Evolutionary conservation across 2,113 vertebrate species (phyloP).

Genomic region (Catharus bicknelli): DNA sequence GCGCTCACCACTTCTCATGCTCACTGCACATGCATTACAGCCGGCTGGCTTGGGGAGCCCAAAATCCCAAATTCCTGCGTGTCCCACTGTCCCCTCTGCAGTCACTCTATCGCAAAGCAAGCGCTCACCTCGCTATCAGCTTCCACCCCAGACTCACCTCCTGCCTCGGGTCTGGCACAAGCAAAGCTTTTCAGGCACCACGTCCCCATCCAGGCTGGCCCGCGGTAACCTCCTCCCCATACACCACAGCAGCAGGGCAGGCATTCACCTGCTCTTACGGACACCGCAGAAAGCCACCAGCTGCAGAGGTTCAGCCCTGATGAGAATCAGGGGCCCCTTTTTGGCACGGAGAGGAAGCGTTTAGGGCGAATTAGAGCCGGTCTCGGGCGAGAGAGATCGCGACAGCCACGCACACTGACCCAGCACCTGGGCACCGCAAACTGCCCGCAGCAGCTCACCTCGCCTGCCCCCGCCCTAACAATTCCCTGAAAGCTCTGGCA

Average conservation of each 20-base stretch:
- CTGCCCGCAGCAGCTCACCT: neutral
- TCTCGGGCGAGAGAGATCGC: accelerated
- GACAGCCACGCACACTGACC: neutral
- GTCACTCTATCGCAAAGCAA: neutral
- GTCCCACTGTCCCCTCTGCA: neutral
- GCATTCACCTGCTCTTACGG: neutral
- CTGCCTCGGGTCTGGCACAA: neutral
- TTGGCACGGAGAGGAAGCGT: accelerated
- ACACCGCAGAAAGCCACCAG: neutral
- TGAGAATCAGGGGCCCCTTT: neutral
- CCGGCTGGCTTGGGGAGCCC: neutral
- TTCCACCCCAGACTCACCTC: neutral
- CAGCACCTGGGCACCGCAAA: neutral
- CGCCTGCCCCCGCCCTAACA: neutral
- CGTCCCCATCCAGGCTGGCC: neutral
- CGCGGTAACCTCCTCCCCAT: neutral
- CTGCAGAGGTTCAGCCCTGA: neutral
- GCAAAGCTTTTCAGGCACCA: neutral
- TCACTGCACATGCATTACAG: accelerated
- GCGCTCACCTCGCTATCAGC: neutral
- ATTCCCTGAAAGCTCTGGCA: neutral
- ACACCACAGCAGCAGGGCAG: neutral
- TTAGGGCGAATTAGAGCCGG: neutral
- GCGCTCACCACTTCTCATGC: accelerated
- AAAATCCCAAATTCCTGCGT: neutral